Evolutionary conservation across 2,113 vertebrate genomes (phyloP).

Genomic region (Cololabis saira): DNA sequence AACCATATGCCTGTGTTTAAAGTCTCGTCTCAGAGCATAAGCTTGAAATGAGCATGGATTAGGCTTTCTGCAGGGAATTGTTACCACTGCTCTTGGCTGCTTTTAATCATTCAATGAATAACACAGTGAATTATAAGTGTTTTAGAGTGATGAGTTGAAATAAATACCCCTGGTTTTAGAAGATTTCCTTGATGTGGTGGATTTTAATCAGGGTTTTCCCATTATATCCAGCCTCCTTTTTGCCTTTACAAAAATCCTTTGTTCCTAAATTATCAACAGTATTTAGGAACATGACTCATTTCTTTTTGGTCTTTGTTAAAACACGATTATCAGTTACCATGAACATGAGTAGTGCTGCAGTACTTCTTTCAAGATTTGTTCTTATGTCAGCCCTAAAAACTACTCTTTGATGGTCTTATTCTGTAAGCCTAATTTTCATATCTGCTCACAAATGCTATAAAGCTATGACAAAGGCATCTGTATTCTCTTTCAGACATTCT

Average conservation of each 20-base stretch:
- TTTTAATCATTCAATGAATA: slow-evolving; percentile 58
- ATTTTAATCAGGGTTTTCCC: slow-evolving; percentile 46
- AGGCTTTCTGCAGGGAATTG: slow-evolving; percentile 54
- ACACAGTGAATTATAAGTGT: slow-evolving; percentile 41
- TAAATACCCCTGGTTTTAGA: slow-evolving; percentile 47
- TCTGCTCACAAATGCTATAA: slow-evolving; percentile 7
- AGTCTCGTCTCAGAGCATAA: slow-evolving; percentile 64
- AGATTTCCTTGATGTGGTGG: slow-evolving; percentile 50
- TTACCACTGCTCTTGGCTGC: slow-evolving; percentile 47
- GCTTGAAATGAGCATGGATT: slow-evolving; percentile 76
- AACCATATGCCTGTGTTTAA: slow-evolving; percentile 76
- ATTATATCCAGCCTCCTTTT: slow-evolving; percentile 28
- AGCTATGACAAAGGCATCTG: background rate
- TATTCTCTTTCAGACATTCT: background rate
- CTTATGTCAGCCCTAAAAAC: slow-evolving; percentile 12
- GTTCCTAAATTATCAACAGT: slow-evolving; percentile 35
- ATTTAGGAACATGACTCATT: slow-evolving; percentile 17
- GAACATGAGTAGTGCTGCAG: background rate
- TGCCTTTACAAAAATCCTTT: slow-evolving; percentile 19
- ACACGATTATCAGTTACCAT: slow-evolving; percentile 29
- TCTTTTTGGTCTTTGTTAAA: slow-evolving; percentile 26
- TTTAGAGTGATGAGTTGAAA: slow-evolving; percentile 43
- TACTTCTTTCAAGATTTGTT: slow-evolving; percentile 20
- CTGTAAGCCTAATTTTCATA: slow-evolving; percentile 11
- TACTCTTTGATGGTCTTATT: slow-evolving; percentile 15